Evolutionary conservation across 1,140 invertebrate genomes (phyloP), one percentile per base, ranked within the genome.

Genomic region (Oryctes rhinoceros): DNA sequence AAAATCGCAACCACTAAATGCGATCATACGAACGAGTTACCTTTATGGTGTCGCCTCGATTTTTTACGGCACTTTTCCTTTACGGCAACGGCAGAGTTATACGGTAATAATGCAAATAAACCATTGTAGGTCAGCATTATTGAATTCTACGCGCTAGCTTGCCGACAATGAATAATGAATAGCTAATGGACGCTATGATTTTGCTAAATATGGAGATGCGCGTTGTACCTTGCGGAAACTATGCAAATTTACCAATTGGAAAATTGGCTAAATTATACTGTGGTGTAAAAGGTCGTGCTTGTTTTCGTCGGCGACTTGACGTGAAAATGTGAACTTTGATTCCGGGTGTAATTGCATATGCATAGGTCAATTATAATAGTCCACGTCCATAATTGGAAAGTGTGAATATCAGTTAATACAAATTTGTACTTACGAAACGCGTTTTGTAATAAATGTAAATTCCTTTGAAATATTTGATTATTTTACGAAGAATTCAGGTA

Each of bases 61-160:
- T 53, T 53, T 53, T 53, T 18, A 53, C n/a, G 49, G 4, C 49
- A 53, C 49, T 53, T 53, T 15, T 53, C 49, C 49, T 53, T 18
- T 53, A 18, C 6, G 49, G 49, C 49, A 53, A 7, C 49, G n/a
- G 4, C 13, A 11, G 49, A 44, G 49, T 53, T 53, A 53, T 53
- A 53, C 49, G 49, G 49, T 53, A 53, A 53, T 53, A 53, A 53
- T 53, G 49, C 49, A 53, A 53, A 53, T 53, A 53, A 53, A 53
- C 49, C 11, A 53, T 53, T 53, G n/a, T 53, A 53, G 49, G 49
- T 53, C 49, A 53, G n/a, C 49, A 18, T 18, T 53, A 53, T 53
- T 53, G 49, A 13, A 53, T 53, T 53, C 49, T 53, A 13, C 49
- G 49, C n/a, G 49, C n/a, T 53, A 53, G 49, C n/a, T 53, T 18